Conservation (phyloP, 2,888 invertebrate genomes). For the Caenorhabditis virilis region DNA sequence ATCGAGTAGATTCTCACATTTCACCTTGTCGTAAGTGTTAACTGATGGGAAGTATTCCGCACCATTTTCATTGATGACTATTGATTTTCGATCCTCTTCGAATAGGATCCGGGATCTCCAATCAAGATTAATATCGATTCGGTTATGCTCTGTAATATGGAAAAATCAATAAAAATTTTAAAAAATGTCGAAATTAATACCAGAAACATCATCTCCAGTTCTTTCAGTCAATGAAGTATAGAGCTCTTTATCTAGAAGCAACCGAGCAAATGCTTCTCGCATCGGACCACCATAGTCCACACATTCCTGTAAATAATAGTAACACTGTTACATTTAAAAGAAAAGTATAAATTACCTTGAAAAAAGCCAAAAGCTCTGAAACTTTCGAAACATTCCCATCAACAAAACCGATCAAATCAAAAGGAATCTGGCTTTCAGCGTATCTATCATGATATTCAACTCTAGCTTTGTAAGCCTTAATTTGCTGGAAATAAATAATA, state of each 20-base stretch:
- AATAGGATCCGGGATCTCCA: slow-evolving; percentile 13
- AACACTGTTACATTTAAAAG: slow-evolving; percentile 1
- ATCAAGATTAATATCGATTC: slow-evolving; percentile 19
- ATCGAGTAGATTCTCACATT: slow-evolving; percentile 48
- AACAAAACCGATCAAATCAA: not conserved
- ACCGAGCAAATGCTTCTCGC: slow-evolving; percentile 37
- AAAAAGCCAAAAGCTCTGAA: slow-evolving; percentile 24
- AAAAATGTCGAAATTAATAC: slow-evolving; percentile 4
- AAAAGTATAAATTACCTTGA: slow-evolving; percentile 35
- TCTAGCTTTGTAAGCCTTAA: too few species aligned
- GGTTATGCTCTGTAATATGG: slow-evolving; percentile 7
- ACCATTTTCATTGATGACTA: not conserved
- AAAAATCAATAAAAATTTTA: not conserved
- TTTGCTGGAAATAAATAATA: too few species aligned
- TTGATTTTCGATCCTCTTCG: not conserved
- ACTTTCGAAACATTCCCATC: not conserved
- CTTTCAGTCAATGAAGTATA: slow-evolving; percentile 40
- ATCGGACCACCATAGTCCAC: slow-evolving; percentile 55
- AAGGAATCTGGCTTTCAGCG: not conserved
- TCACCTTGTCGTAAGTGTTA: not conserved
- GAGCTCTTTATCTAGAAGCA: slow-evolving; percentile 48
- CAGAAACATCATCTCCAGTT: slow-evolving; percentile 17
- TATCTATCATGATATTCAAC: not conserved
- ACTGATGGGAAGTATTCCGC: slow-evolving; percentile 1
- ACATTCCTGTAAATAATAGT: slow-evolving; percentile 35